Percentiles rank a stretch among this genome's conserved stretches.
Conservation (phyloP, 2,888 invertebrate species). For the Ceramica pisi region DNA sequence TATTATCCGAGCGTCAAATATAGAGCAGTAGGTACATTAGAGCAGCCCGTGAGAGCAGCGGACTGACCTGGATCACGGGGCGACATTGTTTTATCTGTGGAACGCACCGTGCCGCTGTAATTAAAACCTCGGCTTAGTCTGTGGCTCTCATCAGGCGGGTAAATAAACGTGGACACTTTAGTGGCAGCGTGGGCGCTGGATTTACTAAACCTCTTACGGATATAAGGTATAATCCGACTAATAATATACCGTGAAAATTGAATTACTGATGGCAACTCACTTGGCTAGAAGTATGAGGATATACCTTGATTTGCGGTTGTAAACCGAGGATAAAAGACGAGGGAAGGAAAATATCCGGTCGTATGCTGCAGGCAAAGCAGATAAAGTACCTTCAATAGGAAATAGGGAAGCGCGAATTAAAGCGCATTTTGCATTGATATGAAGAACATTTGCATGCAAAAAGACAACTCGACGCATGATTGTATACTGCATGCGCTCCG, state of each 20-base stretch:
- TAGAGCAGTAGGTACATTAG: constrained; percentile 40
- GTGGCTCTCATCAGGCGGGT: constrained; percentile 68
- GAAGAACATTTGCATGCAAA: not conserved
- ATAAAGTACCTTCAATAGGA: not conserved
- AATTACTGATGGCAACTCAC: constrained; percentile 1
- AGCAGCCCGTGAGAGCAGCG: constrained; percentile 41
- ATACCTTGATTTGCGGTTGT: constrained; percentile 8
- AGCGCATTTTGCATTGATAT: not conserved
- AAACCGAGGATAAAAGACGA: not conserved
- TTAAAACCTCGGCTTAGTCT: constrained; percentile 73
- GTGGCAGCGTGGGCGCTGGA: constrained; percentile 12
- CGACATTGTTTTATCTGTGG: constrained; percentile 73
- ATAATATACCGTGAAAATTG: constrained; percentile 35
- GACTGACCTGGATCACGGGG: constrained; percentile 74
- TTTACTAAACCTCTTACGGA: constrained; percentile 38
- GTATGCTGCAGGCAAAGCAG: not conserved
- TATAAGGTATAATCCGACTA: constrained; percentile 15
- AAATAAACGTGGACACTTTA: constrained; percentile 62
- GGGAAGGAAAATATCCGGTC: not conserved
- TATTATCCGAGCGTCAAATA: constrained; percentile 45
- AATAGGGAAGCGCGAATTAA: not conserved
- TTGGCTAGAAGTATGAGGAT: constrained; percentile 4
- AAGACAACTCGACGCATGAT: not conserved
- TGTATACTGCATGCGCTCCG: not conserved
- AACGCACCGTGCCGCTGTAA: constrained; percentile 72